A percentile compares a stretch with the other conserved stretches of the same genome.
Conservation (phyloP, 53 echinoderm and acorn worm genomes). For the Holothuria leucospilota region DNA sequence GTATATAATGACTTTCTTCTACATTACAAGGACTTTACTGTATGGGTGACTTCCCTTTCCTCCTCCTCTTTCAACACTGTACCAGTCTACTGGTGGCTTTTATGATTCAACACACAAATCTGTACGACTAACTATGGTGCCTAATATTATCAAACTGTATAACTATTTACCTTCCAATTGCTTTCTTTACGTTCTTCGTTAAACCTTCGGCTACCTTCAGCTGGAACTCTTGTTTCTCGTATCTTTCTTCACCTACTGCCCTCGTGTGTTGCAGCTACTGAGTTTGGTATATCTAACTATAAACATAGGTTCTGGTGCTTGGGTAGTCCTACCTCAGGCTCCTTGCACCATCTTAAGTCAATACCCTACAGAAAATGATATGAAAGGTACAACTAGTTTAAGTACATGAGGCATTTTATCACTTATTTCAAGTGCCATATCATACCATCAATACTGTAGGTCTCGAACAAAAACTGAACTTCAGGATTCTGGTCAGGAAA, state of each 20-base stretch:
- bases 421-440: too few relatives aligned
- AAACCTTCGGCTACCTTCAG: conserved; percentile 62
- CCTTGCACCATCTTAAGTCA: conserved; percentile 83
- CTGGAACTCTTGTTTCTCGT: conserved; percentile 84
- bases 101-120: not conserved
- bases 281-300: conserved; percentile 67
- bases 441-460: too few relatives aligned
- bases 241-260: conserved; percentile 85
- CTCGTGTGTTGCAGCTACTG: conserved; percentile 70
- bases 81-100: too few relatives aligned
- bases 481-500: too few relatives aligned
- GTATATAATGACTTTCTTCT: too few relatives aligned
- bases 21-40: too few relatives aligned
- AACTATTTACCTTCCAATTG: conserved; percentile 79
- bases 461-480: too few relatives aligned
- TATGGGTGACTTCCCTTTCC: too few relatives aligned
- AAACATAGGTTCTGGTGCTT: conserved; percentile 80
- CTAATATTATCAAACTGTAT: too few relatives aligned
- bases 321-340: conserved; percentile 83
- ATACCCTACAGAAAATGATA: conserved; percentile 64
- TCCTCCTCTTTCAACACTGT: too few relatives aligned
- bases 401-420: too few relatives aligned
- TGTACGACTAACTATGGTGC: not conserved
- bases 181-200: conserved; percentile 64
- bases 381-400: too few relatives aligned